Percentiles rank a stretch among this genome's conserved stretches.
These are phyloP conservation scores for Bujurquina vittata DNA, from an alignment of 2,113 vertebrate genomes.

Conservation along the genomic window DNA sequence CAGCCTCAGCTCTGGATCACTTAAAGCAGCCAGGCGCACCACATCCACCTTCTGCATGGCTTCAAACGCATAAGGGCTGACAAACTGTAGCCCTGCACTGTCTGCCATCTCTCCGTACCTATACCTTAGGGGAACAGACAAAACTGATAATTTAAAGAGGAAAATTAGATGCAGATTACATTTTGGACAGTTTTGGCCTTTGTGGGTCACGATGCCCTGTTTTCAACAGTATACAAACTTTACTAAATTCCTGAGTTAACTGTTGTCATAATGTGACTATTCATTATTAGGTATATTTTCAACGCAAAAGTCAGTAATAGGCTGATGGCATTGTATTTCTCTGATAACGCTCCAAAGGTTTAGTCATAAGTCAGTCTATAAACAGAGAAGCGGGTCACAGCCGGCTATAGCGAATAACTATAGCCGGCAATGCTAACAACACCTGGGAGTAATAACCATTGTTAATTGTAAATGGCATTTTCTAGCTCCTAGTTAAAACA, in stretches of 20 bases:
- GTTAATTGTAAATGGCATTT: background rate
- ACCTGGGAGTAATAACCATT: background rate
- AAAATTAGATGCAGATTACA: background rate
- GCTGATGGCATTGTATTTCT: background rate
- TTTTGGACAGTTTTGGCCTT: background rate
- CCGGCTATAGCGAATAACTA: background rate
- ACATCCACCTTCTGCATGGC: constrained; percentile 99
- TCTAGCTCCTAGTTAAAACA: background rate
- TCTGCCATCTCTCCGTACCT: constrained; percentile 82
- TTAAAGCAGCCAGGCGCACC: constrained; percentile 88
- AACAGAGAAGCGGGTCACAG: background rate
- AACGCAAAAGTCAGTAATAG: background rate
- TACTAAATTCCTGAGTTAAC: background rate
- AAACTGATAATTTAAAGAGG: background rate
- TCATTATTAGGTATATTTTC: background rate
- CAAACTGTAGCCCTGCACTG: constrained; percentile 88
- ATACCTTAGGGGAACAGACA: background rate
- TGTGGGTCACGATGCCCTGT: background rate
- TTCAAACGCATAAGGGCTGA: constrained; percentile 94
- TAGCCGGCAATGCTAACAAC: background rate
- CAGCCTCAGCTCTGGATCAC: constrained; percentile 92
- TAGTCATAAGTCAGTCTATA: background rate
- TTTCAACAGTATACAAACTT: rapidly evolving
- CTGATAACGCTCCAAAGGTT: background rate
- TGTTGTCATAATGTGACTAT: background rate